Percentiles rank a stretch among this genome's conserved stretches.
phyloP scores from a whole-genome alignment of 1,140 invertebrate species.

The Lasioglossum baleicum region DNA sequence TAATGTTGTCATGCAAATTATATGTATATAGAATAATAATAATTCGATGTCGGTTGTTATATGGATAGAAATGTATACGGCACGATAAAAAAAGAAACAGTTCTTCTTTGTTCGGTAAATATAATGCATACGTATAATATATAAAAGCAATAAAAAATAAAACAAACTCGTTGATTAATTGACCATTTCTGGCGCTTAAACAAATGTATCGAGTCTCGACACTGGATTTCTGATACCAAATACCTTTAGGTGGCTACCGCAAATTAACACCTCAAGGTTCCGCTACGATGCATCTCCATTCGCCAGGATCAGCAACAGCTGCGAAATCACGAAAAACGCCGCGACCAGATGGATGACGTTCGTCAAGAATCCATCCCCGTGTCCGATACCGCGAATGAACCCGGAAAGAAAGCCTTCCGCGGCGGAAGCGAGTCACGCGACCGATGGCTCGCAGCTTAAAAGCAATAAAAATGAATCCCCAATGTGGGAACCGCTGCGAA shows the following conservation, averaged over 20 bases:
- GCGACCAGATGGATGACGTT: constrained; percentile 64
- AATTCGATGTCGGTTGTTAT: too few relatives aligned
- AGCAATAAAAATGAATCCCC: constrained; percentile 11
- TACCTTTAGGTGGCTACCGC: constrained; percentile 62
- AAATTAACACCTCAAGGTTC: constrained; percentile 54
- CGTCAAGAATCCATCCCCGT: constrained; percentile 59
- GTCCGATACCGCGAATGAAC: constrained; percentile 40
- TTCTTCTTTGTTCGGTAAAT: too few relatives aligned
- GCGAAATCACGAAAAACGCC: constrained; percentile 52
- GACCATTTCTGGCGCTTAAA: constrained; percentile 38
- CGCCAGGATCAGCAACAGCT: constrained; percentile 48
- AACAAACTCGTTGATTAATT: too few relatives aligned
- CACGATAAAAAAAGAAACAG: too few relatives aligned
- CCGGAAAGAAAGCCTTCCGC: constrained; percentile 35
- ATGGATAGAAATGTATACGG: too few relatives aligned
- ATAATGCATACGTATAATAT: too few relatives aligned
- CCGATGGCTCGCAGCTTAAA: too few relatives aligned
- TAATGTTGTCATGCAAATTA: too few relatives aligned
- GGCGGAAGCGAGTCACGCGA: too few relatives aligned
- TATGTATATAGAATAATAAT: too few relatives aligned
- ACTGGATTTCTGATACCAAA: constrained; percentile 38
- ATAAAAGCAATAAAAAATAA: too few relatives aligned
- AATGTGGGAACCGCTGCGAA: constrained; percentile 59
- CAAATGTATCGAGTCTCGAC: constrained; percentile 24
- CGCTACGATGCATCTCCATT: constrained; percentile 53